These are phyloP conservation scores for Stegodyphus dumicola DNA, from an alignment of 1,140 invertebrate species.

Conservation along the genomic window DNA sequence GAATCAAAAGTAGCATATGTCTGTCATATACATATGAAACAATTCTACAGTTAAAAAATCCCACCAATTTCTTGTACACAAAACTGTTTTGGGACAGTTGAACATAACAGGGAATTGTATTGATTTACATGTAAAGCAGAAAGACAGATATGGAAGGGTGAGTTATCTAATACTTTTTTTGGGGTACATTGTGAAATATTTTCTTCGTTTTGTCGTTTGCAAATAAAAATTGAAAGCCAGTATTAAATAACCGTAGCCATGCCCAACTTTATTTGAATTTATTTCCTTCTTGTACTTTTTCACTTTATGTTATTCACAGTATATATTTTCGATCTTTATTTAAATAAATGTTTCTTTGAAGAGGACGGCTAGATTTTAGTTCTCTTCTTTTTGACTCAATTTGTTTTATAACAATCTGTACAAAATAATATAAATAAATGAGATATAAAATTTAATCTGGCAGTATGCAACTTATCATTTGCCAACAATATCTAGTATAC, in stretches of 20 bases:
- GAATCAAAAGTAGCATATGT: constrained; percentile 41
- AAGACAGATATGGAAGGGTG: background rate
- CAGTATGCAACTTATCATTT: too few relatives aligned
- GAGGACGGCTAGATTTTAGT: background rate
- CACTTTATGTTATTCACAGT: background rate
- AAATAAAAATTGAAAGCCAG: constrained; percentile 35
- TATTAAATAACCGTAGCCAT: constrained; percentile 23
- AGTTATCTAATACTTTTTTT: constrained; percentile 9
- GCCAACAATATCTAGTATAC: too few relatives aligned
- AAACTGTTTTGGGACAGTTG: background rate
- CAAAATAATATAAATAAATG: too few relatives aligned
- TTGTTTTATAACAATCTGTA: too few relatives aligned
- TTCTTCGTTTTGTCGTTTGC: constrained; percentile 30
- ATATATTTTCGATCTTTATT: background rate
- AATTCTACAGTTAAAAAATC: constrained; percentile 6
- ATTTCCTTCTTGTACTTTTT: background rate
- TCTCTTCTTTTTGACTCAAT: too few relatives aligned
- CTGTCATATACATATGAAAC: constrained; percentile 1
- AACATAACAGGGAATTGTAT: background rate
- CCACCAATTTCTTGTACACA: constrained; percentile 3
- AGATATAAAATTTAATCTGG: too few relatives aligned
- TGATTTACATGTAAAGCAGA: constrained; percentile 29
- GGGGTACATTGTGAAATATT: background rate
- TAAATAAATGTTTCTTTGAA: background rate
- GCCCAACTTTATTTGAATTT: constrained; percentile 23